Evolutionary conservation across 1,140 invertebrate genomes (phyloP), one percentile per base, ranked within the genome.

Genomic region (Euwallacea similis): DNA sequence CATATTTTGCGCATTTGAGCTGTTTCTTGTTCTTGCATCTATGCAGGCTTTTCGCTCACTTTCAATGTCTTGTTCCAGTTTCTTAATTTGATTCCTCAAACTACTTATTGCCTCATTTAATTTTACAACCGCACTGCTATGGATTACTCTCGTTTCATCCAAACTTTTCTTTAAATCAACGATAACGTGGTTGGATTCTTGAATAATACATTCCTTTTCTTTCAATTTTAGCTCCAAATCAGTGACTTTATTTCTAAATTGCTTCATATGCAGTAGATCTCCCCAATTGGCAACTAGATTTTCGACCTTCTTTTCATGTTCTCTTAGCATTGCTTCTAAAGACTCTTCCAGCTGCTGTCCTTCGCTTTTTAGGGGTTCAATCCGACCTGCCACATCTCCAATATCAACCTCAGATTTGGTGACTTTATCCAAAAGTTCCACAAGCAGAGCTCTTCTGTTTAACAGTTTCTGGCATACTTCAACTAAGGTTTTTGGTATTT

Each of bases 61-160:
- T 60, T 78, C 74, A 10, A 79, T 41, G n/a, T 79, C 74, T 42
- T 74, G 67, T 16, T 77, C 76, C 4, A 79, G 42, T 72, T 73
- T 72, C 74, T 68, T 72, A 50, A 77, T 74, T 68, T 76, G 78
- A 7, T 77, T 73, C 44, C 71, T 72, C 8, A 75, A 62, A n/a
- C 67, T 70, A 6, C 71, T 56, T 13, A 74, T 76, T 16, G 67
- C 70, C 9, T 42, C 63, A 46, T 73, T 73, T 21, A 78, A 63
- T 66, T 78, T 76, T 6, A 60, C 47, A 2, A 76, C 62, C 42
- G 71, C 72, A 46, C 72, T 76, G 16, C 76, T 74, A 21, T 76
- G 70, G 0, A 21, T 13, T 10, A 7, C 41, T 8, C 7, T 21
- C 9, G 10, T n/a, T 41, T 59, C 56, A 7, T 59, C 56, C 56